These are phyloP conservation scores for Aculops lycopersici DNA, from an alignment of 1,140 invertebrate species.

Conservation along the genomic window DNA sequence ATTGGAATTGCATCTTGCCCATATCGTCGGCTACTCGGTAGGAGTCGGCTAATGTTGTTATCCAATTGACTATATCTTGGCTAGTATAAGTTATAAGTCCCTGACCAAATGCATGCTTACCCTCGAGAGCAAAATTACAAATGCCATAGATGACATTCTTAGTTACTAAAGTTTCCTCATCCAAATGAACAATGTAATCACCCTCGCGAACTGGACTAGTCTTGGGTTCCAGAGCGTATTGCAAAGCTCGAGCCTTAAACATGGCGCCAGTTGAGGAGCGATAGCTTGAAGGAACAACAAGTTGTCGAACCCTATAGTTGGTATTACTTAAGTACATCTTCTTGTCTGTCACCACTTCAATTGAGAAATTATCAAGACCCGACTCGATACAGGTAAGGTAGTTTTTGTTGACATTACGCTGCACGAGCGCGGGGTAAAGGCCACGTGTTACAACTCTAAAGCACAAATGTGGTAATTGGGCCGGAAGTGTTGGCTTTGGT, in stretches of 20 bases:
- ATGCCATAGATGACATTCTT: slow-evolving; percentile 62
- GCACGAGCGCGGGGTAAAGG: slow-evolving; percentile 66
- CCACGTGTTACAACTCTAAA: slow-evolving; percentile 78
- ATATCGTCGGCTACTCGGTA: slow-evolving; percentile 86
- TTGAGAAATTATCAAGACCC: slow-evolving; percentile 75
- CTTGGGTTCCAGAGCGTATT: slow-evolving; percentile 72
- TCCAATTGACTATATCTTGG: slow-evolving; percentile 73
- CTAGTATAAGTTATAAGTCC: slow-evolving; percentile 91
- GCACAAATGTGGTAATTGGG: slow-evolving; percentile 75
- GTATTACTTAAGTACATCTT: slow-evolving; percentile 24
- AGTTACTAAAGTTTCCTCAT: slow-evolving; percentile 82
- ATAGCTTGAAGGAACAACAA: slow-evolving; percentile 55
- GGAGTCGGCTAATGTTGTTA: slow-evolving; percentile 77
- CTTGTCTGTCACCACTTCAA: slow-evolving; percentile 91
- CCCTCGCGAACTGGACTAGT: slow-evolving; percentile 53
- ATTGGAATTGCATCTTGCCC: slow-evolving; percentile 73
- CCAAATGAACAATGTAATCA: slow-evolving; percentile 90
- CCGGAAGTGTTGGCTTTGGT: too few relatives aligned
- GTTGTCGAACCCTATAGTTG: slow-evolving; percentile 34
- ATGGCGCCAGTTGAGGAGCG: slow-evolving; percentile 56
- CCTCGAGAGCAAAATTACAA: slow-evolving; percentile 74
- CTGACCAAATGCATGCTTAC: slow-evolving; percentile 82
- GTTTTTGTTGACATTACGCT: slow-evolving; percentile 53
- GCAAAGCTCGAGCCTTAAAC: slow-evolving; percentile 74
- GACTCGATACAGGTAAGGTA: slow-evolving; percentile 55